Evolutionary conservation across 2,888 invertebrate genomes (phyloP), one percentile per base, ranked within the genome.

Genomic region (Protophormia terraenovae): DNA sequence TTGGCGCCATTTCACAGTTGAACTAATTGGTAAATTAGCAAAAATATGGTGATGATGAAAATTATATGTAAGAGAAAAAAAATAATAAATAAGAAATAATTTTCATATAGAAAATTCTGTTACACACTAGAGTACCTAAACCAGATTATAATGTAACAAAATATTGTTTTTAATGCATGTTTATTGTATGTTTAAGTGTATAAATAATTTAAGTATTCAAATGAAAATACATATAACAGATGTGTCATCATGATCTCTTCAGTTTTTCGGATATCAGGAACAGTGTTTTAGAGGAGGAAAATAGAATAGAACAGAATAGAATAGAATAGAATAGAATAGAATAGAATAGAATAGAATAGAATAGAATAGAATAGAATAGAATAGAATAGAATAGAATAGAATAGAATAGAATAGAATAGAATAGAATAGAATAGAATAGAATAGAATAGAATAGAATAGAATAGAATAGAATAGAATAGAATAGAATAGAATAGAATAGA

Each of bases 21-120:
- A 85, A 85, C 85, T 85, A 85, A 85, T 85, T 85, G 85, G 82
- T 82, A 85, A 85, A 85, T 85, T 85, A 85, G 85, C 85, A 85
- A 85, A 85, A 76, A 85, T 85, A 85, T 76, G 76, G 75, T 83
- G 47, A 66, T 67, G 73, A 69, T 71, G 71, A 78, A 79, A 82
- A 79, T 79, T 82, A 66, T 73, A 53, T 45, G 19, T 32, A 41
- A 38, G n/a, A 35, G 32, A 32, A 41, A 32, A 73, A 62, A 62
- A n/a, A n/a, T n/a, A n/a, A n/a, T n/a, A n/a, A n/a, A n/a, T 45
- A 12, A 16, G 7, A 1, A 16, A 12, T 32, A 3, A 32, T 38
- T 24, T 60, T 71, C 35, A 77, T 77, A 69, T 58, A 53, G 58
- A 67, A 69, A 55, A 58, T 67, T 29, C 45, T n/a, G 55, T 32